Evolutionary conservation across 2,888 invertebrate genomes (phyloP), one percentile per base, ranked within the genome.

Genomic region (Nineta flava): DNA sequence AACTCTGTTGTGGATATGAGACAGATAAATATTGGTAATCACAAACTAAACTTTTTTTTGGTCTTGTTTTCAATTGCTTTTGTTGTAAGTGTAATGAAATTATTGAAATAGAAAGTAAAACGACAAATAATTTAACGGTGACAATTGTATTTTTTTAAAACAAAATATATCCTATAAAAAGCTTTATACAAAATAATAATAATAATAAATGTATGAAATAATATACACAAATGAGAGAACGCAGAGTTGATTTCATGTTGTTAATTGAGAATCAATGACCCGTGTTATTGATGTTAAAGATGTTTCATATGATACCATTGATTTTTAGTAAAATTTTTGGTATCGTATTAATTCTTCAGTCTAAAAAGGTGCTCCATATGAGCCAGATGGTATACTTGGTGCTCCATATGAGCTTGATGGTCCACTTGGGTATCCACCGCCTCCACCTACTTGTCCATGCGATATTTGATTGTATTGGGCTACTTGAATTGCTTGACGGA

Each of bases 401-500:
- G 70, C 76, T 21, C 68, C 67, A 58, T 70, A 70, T 56, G 60
- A 60, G 47, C 60, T 55, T 54, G 68, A 67, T 10, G 69, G 67
- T 48, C 64, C 66, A 53, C 70, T 69, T 47, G 70, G 68, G 58
- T 71, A 71, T 35, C 70, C 67, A n/a, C 65, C 61, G 57, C 60
- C 57, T n/a, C 60, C 58, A 42, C 62, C 63, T 4, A 54, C 52
- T 17, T 67, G 64, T 45, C 48, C 53, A 15, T 46, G 9, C 61
- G 62, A 46, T 21, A 42, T 21, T 31, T 52, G 52, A 21, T 48
- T 46, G 63, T 66, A 65, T 50, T 67, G 66, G 45, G 48, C 57
- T 43, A 88, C 87, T 66, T 88, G 87, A 69, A 88, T 83, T 58
- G 87, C 87, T 60, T 87, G 87, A 61, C 85, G 83, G 61, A 87